Evolutionary conservation across 2,888 invertebrate genomes (phyloP), one percentile per base, ranked within the genome.

Genomic region (Hirtodrosophila histrioides): DNA sequence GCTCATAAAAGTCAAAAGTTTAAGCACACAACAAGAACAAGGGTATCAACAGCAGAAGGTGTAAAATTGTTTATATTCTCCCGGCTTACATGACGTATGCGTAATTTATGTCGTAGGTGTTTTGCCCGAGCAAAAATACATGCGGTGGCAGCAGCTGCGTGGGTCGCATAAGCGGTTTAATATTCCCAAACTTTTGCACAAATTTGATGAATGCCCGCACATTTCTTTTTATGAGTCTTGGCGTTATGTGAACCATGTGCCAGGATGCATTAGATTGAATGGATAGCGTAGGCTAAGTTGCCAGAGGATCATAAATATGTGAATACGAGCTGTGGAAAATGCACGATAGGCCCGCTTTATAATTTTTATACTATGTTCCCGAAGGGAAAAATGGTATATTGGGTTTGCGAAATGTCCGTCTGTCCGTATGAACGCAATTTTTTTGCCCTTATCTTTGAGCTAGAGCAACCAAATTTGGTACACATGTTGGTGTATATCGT

Each of bases 1-100:
- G 40, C 63, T 58, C 73, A 78, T 82, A 82, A 79, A 86, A 80
- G 83, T 81, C 79, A 68, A 86, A 81, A 82, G 80, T 83, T 78
- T 43, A 51, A 60, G 54, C 39, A 11, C n/a, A 46, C 35, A 12
- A 17, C 62, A 64, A 77, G 53, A 60, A 54, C 51, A 77, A 53
- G 51, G 63, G 46, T 49, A 36, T 36, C 27, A 49, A 17, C 35
- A n/a, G 37, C 57, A 43, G 11, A 54, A 62, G 56, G 70, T 70
- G 70, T 54, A 57, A 61, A 73, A 68, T 70, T 69, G 72, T 84
- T 64, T 64, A 79, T 86, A 68, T 76, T 62, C 54, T 35, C 56
- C 70, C 49, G 60, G 70, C 24, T 65, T 54, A 81, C 84, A 76
- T 63, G 83, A 74, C 83, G 80, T 81, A 79, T 86, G 74, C 77